These are phyloP conservation scores for Cyclophora albipunctata DNA, from an alignment of 2,888 invertebrate species.

Conservation along the genomic window DNA sequence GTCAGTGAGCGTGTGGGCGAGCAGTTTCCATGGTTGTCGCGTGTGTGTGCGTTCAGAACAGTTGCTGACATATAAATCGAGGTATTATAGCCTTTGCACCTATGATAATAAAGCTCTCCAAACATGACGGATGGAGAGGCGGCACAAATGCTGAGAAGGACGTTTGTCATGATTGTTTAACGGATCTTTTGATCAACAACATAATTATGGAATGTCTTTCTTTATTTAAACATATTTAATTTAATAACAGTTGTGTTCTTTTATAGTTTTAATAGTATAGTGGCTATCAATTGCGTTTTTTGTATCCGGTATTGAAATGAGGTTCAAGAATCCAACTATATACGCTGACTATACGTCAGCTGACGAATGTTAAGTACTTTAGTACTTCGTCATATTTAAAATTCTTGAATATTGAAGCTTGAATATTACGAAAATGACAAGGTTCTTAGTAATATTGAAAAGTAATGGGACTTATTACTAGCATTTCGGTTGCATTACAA, in stretches of 20 bases:
- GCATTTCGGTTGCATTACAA: too few relatives aligned
- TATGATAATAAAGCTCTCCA: conserved; percentile 10
- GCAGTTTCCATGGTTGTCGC: conserved; percentile 20
- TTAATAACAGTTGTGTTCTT: neutral
- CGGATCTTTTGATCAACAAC: neutral
- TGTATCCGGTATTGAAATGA: too few relatives aligned
- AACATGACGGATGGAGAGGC: conserved; percentile 1
- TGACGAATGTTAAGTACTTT: too few relatives aligned
- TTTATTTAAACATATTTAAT: neutral
- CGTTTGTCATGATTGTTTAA: conserved; percentile 5
- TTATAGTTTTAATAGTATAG: too few relatives aligned
- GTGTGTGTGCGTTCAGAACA: conserved; percentile 27
- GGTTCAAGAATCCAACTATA: too few relatives aligned
- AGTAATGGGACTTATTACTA: too few relatives aligned
- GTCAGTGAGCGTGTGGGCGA: conserved; percentile 52
- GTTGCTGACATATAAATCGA: conserved; percentile 15
- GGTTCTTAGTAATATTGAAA: too few relatives aligned
- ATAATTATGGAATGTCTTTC: neutral
- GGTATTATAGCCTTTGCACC: conserved; percentile 21
- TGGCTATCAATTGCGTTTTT: too few relatives aligned
- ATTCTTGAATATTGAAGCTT: too few relatives aligned
- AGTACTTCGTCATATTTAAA: too few relatives aligned
- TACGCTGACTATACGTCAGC: too few relatives aligned
- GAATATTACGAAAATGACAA: too few relatives aligned
- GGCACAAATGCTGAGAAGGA: conserved; percentile 14